phyloP scores from a whole-genome alignment of 2,797 vertebrate species.

The Enteromius argenteus region DNA sequence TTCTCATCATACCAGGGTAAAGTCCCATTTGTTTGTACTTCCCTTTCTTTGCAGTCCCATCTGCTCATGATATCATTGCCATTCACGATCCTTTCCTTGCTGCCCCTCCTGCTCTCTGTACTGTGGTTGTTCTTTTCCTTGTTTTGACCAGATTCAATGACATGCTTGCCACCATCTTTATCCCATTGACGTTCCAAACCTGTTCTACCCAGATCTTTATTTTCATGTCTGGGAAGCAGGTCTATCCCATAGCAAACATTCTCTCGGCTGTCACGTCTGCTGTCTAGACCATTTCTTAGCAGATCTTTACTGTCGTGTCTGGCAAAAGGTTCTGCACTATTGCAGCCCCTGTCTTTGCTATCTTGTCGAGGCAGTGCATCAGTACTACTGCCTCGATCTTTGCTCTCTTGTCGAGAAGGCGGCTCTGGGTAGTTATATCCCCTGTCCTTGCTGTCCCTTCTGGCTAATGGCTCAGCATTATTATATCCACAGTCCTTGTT shows the following conservation, averaged over 20 bases:
- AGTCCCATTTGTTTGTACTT: slow-evolving; percentile 85
- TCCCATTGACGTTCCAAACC: slow-evolving; percentile 72
- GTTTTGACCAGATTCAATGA: slow-evolving; percentile 74
- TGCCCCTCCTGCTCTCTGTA: slow-evolving; percentile 67
- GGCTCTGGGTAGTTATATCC: slow-evolving; percentile 25
- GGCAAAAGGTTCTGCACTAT: slow-evolving; percentile 62
- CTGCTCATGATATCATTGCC: slow-evolving; percentile 72
- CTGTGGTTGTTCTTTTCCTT: slow-evolving; percentile 65
- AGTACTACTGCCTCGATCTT: slow-evolving; percentile 83
- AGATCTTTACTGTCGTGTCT: slow-evolving; percentile 85
- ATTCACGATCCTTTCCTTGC: slow-evolving; percentile 75
- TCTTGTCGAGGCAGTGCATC: slow-evolving; percentile 79
- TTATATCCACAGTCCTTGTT: slow-evolving; percentile 53
- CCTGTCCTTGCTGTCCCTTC: slow-evolving; percentile 59
- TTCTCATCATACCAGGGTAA: slow-evolving; percentile 88
- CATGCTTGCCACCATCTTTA: slow-evolving; percentile 78
- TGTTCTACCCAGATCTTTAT: slow-evolving; percentile 72
- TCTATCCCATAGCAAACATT: slow-evolving; percentile 70
- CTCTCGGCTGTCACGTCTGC: slow-evolving; percentile 75
- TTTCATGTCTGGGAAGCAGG: slow-evolving; percentile 67
- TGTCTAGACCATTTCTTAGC: slow-evolving; percentile 80
- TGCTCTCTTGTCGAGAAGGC: slow-evolving; percentile 76
- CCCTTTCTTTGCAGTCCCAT: slow-evolving; percentile 83
- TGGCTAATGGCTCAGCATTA: slow-evolving; percentile 37
- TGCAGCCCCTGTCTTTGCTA: slow-evolving; percentile 75